Evolutionary conservation across 2,888 invertebrate species (phyloP).

Genomic region (Pristionchus maxplancki): DNA sequence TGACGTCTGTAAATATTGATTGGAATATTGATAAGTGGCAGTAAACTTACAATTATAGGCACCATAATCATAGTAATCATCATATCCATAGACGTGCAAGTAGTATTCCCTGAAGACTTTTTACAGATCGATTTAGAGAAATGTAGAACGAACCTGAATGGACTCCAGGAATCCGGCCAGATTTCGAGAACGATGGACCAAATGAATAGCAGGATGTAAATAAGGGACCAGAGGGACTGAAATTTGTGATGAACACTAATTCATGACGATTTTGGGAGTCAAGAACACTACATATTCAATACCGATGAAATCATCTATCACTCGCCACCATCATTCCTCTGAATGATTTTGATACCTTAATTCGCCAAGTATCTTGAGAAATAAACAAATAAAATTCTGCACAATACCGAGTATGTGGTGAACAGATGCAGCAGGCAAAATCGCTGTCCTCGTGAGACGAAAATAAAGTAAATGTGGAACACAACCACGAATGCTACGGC

Average conservation of each 20-base stretch:
- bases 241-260: too few relatives aligned
- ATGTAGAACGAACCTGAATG: not conserved
- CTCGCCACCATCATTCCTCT: too few relatives aligned
- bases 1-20: not conserved
- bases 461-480: not conserved
- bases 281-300: too few relatives aligned
- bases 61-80: not conserved
- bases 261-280: too few relatives aligned
- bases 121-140: too few relatives aligned
- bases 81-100: not conserved
- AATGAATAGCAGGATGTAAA: not conserved
- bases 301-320: too few relatives aligned
- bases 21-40: not conserved
- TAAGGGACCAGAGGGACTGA: not conserved
- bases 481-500: not conserved
- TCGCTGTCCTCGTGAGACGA: not conserved
- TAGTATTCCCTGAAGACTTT: not conserved
- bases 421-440: conserved; percentile 16
- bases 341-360: too few relatives aligned
- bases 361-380: too few relatives aligned
- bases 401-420: not conserved
- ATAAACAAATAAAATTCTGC: too few relatives aligned
- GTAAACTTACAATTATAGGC: not conserved
- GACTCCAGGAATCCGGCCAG: conserved; percentile 12
- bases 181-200: not conserved